A percentile compares a stretch with the other conserved stretches of the same genome.
Evolutionary conservation across 64 coral and sea anemone species (phyloP).

Genomic region (Cladopsammia gracilis): DNA sequence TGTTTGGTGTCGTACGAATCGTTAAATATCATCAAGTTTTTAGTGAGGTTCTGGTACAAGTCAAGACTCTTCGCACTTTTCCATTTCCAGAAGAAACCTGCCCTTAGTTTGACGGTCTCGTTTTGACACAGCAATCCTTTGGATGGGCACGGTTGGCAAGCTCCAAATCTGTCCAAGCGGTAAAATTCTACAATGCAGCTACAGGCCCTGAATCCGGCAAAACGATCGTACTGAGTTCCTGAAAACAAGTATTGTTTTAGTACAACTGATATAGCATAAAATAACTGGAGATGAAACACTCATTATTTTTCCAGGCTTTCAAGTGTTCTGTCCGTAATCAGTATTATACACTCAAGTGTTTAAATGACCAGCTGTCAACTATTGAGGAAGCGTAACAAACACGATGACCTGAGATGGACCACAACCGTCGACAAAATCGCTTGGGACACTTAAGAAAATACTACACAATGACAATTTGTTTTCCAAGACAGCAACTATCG

Average conservation of each 20-base stretch:
- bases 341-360: no score
- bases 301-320: not conserved
- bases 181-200: not conserved
- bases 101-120: constrained; percentile 1
- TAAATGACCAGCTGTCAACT: no score
- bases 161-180: constrained; percentile 37
- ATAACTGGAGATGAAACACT: not conserved
- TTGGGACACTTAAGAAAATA: no score
- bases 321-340: not conserved
- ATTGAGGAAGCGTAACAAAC: no score
- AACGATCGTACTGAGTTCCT: not conserved
- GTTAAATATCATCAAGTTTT: not conserved
- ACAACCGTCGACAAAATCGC: no score
- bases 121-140: constrained; percentile 1
- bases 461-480: no score
- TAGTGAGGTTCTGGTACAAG: not conserved
- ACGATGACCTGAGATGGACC: no score
- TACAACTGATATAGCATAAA: not conserved
- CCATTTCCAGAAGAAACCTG: constrained; percentile 44
- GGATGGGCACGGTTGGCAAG: not conserved
- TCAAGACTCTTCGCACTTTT: not conserved
- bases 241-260: not conserved
- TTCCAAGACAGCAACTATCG: no score
- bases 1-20: constrained; percentile 4
- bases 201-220: constrained; percentile 52